Conservation (phyloP, 1,140 invertebrate genomes). For the Pomacea maculata region DNA sequence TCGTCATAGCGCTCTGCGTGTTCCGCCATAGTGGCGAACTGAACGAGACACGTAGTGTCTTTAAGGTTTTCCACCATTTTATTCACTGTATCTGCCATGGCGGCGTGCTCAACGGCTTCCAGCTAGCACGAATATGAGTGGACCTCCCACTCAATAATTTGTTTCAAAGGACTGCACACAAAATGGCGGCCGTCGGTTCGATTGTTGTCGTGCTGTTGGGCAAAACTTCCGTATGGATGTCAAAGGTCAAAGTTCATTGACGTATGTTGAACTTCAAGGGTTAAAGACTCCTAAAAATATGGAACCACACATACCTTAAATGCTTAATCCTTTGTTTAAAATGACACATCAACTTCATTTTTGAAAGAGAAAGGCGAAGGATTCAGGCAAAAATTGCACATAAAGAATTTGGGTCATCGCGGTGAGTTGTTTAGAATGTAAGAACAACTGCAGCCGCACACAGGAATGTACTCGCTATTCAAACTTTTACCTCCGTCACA, state of each 20-base stretch:
- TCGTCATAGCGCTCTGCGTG: slow-evolving; percentile 57
- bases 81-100: slow-evolving; percentile 6
- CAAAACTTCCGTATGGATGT: background rate
- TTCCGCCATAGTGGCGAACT: slow-evolving; percentile 50
- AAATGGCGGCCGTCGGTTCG: background rate
- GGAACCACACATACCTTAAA: too few relatives aligned
- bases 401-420: too few relatives aligned
- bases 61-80: slow-evolving; percentile 28
- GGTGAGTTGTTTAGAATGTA: too few relatives aligned
- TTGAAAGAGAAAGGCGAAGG: too few relatives aligned
- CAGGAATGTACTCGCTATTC: too few relatives aligned
- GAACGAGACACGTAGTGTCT: slow-evolving; percentile 37
- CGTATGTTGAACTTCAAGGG: too few relatives aligned
- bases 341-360: too few relatives aligned
- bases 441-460: too few relatives aligned
- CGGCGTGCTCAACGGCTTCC: background rate
- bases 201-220: slow-evolving; percentile 14
- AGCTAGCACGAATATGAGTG: background rate
- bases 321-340: too few relatives aligned
- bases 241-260: background rate
- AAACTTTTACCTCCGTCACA: too few relatives aligned
- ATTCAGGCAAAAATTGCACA: too few relatives aligned
- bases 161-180: background rate
- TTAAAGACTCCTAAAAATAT: too few relatives aligned
- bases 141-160: slow-evolving; percentile 1